Evolutionary conservation across 2,113 vertebrate genomes (phyloP).

Genomic region (Tenebrosternarchus preto): DNA sequence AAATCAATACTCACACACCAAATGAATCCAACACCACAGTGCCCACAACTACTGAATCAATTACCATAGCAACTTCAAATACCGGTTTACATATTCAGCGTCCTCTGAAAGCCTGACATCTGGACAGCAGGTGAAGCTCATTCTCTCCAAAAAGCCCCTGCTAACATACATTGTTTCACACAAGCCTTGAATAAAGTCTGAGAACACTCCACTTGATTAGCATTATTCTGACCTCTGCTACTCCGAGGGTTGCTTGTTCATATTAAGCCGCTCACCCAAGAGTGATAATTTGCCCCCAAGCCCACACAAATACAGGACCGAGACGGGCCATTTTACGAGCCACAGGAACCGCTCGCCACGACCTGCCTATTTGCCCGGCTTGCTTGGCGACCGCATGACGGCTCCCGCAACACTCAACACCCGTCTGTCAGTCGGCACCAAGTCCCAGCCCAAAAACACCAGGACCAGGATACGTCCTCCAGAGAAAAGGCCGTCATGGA

Average conservation of each 20-base stretch:
- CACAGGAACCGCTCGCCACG: not conserved
- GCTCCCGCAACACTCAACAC: too few species aligned
- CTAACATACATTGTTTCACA: constrained; percentile 43
- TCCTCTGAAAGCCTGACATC: too few species aligned
- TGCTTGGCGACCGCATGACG: too few species aligned
- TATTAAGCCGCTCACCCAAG: constrained; percentile 42
- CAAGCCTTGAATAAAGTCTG: constrained; percentile 36
- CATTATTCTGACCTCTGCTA: constrained; percentile 49
- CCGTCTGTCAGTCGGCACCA: too few species aligned
- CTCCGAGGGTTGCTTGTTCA: constrained; percentile 30
- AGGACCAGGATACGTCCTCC: too few species aligned
- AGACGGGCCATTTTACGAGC: constrained; percentile 34
- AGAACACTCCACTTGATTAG: constrained; percentile 47
- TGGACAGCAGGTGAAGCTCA: not conserved
- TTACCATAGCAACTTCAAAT: not conserved
- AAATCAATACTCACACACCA: too few species aligned
- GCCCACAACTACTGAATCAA: too few species aligned
- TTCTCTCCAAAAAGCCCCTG: not conserved
- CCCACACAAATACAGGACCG: not conserved
- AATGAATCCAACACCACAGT: too few species aligned
- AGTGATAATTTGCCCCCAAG: constrained; percentile 5
- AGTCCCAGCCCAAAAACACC: too few species aligned
- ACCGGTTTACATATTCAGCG: not conserved
- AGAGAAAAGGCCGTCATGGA: too few species aligned
- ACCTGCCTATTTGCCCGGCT: too few species aligned